Conservation (phyloP, 2,888 invertebrate genomes). For the Pinctada fucata region DNA sequence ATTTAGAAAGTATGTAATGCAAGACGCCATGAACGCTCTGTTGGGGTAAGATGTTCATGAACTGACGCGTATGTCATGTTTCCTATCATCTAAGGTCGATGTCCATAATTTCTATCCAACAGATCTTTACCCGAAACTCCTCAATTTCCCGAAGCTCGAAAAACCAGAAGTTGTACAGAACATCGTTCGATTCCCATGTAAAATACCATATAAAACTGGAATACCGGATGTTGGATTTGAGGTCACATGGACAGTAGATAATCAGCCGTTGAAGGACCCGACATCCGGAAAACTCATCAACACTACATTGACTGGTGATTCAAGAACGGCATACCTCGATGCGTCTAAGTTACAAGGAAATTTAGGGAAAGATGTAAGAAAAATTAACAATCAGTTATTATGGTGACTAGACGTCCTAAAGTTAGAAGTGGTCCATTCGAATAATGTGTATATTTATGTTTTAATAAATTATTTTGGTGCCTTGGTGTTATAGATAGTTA, state of each 20-base stretch:
- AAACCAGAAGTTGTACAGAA: slow-evolving; percentile 20
- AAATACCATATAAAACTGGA: slow-evolving; percentile 23
- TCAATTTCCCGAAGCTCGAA: slow-evolving; percentile 21
- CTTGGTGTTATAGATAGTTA: too few relatives aligned
- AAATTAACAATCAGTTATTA: too few relatives aligned
- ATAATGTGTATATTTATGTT: too few relatives aligned
- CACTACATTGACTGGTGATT: slow-evolving; percentile 31
- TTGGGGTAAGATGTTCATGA: too few relatives aligned
- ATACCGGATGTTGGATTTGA: slow-evolving; percentile 26
- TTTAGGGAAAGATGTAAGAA: slow-evolving; percentile 46
- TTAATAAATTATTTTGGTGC: too few relatives aligned
- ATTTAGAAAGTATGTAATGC: too few relatives aligned
- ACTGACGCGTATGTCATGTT: too few relatives aligned
- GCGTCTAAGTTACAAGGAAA: slow-evolving; percentile 15
- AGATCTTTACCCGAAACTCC: slow-evolving; percentile 36
- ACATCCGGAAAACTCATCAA: slow-evolving; percentile 14
- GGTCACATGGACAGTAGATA: slow-evolving; percentile 38
- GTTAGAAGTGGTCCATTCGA: too few relatives aligned
- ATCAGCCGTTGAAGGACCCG: slow-evolving; percentile 11
- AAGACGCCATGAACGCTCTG: too few relatives aligned
- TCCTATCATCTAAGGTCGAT: too few relatives aligned
- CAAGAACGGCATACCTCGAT: slow-evolving; percentile 29
- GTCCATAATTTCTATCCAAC: too few relatives aligned
- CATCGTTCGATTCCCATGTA: slow-evolving; percentile 34
- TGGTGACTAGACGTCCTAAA: too few relatives aligned